Percentiles rank a stretch among this genome's conserved stretches.
These are phyloP conservation scores for Lysiphlebus fabarum DNA, from an alignment of 1,140 invertebrate species.

Conservation along the genomic window DNA sequence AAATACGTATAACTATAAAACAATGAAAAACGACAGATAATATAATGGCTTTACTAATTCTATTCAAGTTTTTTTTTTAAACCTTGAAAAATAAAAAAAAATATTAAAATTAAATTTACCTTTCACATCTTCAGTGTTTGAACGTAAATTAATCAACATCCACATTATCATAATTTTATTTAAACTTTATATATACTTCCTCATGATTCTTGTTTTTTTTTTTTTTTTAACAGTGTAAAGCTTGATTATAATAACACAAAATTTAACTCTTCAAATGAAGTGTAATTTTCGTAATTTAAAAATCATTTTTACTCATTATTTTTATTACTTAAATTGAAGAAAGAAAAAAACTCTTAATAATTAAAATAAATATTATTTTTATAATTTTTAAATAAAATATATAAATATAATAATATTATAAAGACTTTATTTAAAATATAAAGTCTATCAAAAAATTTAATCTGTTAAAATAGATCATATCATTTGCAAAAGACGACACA, in stretches of 20 bases:
- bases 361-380: not conserved
- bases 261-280: not conserved
- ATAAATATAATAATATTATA: too few relatives aligned
- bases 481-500: too few relatives aligned
- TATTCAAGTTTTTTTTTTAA: constrained; percentile 14
- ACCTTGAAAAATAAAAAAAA: constrained; percentile 15
- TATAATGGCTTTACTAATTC: constrained; percentile 24
- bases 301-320: not conserved
- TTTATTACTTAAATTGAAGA: too few relatives aligned
- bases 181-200: too few relatives aligned
- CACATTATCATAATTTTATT: constrained; percentile 19
- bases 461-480: too few relatives aligned
- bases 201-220: too few relatives aligned
- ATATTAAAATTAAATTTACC: not conserved
- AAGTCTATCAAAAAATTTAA: too few relatives aligned
- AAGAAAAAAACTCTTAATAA: not conserved
- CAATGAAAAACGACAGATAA: not conserved
- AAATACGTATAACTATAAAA: not conserved
- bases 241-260: constrained; percentile 17
- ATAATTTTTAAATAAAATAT: not conserved
- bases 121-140: constrained; percentile 5
- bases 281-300: constrained; percentile 1
- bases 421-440: too few relatives aligned
- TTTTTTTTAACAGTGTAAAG: constrained; percentile 14
- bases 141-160: constrained; percentile 11